Base-by-base conservation (phyloP, 2,888 invertebrate genomes). In the Limnephilus auricula region DNA sequence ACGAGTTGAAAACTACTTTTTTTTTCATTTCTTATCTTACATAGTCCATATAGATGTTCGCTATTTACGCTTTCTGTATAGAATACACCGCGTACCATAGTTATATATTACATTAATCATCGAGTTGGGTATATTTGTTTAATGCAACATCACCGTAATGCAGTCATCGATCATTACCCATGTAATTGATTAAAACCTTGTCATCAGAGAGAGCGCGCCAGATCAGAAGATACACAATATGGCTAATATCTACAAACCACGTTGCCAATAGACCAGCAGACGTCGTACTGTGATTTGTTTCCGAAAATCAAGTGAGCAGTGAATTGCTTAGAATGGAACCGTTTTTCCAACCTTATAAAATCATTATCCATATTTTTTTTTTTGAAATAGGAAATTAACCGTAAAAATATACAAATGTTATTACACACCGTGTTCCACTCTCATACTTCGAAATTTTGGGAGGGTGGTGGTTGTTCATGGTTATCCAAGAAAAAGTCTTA, bases 161-260 rank as follows among this genome's bases (percentile, higher is more conserved):
- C 80, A 80, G 85, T 80, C 89, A 92, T 92, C 92, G 89, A 92
- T 92, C 92, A 92, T 92, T 40, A 31, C 40, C 37, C 91, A 91
- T 82, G 91, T 92, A 92, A 91, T 90, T 90, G 88, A 92, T 92
- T 92, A 92, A 90, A 79, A 82, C 89, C 50, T 65, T 79, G 83
- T 79, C 90, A 88, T 40, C 40, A 78, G 32, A 89, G 32, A 12
- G 45, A n/a, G 84, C 88, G 37, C 37, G 79, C 89, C 78, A 83
- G 50, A n/a, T 83, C 65, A 31, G 13, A 78, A 84, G 84, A 78
- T 89, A 83, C 31, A 79, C 92, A 92, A 92, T 92, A 92, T 92
- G 90, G 89, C 79, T 90, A 80, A 84, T 78, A 90, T 92, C 92
- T 45, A 90, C 90, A 50, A 89, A 31, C 32, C 18, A 65, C 50